Percentiles rank a stretch among this genome's conserved stretches.
Evolutionary conservation across 1,140 invertebrate genomes (phyloP).

Genomic region (Papilio aristodemus): DNA sequence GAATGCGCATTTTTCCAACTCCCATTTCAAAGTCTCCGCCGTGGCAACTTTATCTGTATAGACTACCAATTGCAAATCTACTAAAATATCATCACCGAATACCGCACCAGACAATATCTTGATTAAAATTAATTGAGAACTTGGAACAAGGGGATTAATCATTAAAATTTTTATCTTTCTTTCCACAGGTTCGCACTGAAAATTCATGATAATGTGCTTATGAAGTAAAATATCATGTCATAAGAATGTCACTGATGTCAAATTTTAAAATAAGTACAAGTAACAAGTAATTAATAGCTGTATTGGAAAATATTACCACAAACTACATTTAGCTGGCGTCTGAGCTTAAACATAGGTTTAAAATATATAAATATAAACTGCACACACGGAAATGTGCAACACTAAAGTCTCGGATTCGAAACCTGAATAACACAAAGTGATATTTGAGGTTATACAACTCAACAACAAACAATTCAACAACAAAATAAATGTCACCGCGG

Average conservation of each 20-base stretch:
- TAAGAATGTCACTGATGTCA: background rate
- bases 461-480: no score
- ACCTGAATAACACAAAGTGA: no score
- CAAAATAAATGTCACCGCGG: no score
- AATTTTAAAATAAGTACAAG: background rate
- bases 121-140: constrained; percentile 50
- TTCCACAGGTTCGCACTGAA: constrained; percentile 43
- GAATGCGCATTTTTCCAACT: constrained; percentile 61
- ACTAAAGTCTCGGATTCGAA: no score
- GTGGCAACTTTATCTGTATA: constrained; percentile 54
- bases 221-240: no score
- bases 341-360: no score
- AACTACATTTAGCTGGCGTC: no score
- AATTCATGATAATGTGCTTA: constrained; percentile 63
- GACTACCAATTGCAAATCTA: constrained; percentile 63
- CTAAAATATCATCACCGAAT: constrained; percentile 56
- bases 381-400: no score
- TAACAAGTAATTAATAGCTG: no score
- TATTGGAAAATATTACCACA: no score
- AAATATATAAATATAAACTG: no score
- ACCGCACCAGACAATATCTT: constrained; percentile 62
- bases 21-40: constrained; percentile 53
- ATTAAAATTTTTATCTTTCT: constrained; percentile 58
- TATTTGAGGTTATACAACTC: no score
- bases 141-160: constrained; percentile 57